Evolutionary conservation across 2,113 vertebrate genomes (phyloP).

Genomic region (Epinephelus cyanopodus): DNA sequence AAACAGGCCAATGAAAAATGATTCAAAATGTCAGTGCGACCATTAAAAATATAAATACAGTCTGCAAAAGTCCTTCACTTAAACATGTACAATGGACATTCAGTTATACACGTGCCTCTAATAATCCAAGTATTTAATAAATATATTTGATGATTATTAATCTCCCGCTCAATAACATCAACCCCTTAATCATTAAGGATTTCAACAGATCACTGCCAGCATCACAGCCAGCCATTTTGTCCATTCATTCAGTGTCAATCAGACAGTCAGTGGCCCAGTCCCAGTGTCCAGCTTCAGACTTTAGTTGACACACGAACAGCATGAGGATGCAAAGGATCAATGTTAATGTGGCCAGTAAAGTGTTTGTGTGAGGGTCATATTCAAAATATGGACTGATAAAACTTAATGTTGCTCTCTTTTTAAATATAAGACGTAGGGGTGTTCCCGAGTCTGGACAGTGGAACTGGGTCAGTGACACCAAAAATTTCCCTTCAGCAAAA

Average conservation of each 20-base stretch:
- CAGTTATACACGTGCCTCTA: slow-evolving; percentile 6
- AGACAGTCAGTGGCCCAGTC: slow-evolving; percentile 23
- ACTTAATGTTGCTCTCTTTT: neutral
- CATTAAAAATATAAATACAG: slow-evolving; percentile 82
- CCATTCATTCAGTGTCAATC: slow-evolving; percentile 13
- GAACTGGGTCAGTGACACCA: slow-evolving; percentile 36
- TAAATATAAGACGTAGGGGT: neutral
- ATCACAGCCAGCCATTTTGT: slow-evolving; percentile 48
- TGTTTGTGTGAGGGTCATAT: neutral
- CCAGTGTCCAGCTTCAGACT: slow-evolving; percentile 1
- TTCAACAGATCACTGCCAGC: slow-evolving; percentile 63
- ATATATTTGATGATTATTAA: slow-evolving; percentile 28
- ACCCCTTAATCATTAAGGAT: slow-evolving; percentile 54
- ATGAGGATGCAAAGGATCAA: neutral
- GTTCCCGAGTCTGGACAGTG: neutral
- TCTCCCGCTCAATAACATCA: slow-evolving; percentile 27
- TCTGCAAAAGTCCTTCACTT: slow-evolving; percentile 38
- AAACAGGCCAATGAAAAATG: neutral
- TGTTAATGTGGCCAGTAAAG: neutral
- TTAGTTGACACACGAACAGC: neutral
- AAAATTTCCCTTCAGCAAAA: slow-evolving; percentile 22
- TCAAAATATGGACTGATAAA: neutral
- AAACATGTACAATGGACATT: slow-evolving; percentile 33
- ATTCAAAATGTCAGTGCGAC: slow-evolving; percentile 24
- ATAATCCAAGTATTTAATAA: slow-evolving; percentile 25